phyloP scores from a whole-genome alignment of 2,797 vertebrate genomes.

The Micromesistius poutassou region DNA sequence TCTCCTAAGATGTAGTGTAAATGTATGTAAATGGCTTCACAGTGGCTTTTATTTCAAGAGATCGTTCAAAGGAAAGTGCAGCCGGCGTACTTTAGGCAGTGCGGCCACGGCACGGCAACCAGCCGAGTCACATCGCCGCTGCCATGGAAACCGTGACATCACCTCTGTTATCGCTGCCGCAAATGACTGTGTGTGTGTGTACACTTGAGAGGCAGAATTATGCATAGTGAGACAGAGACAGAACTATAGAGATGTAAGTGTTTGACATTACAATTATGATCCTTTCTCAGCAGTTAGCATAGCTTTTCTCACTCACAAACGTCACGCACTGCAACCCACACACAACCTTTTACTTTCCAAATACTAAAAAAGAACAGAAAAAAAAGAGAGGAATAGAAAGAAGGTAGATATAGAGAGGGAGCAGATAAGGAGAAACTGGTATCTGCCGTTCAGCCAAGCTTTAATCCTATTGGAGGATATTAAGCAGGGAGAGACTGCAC shows the following conservation, averaged over 20 bases:
- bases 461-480: background rate
- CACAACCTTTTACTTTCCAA: background rate
- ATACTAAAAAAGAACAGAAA: too few relatives aligned
- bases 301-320: background rate
- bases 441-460: too few relatives aligned
- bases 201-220: background rate
- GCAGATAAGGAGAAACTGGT: too few relatives aligned
- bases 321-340: background rate
- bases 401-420: too few relatives aligned
- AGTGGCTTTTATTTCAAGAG: background rate
- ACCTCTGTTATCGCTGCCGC: slow-evolving; percentile 37
- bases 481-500: background rate
- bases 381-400: background rate
- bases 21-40: background rate
- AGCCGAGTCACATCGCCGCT: slow-evolving; percentile 34
- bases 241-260: background rate
- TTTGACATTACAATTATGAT: background rate
- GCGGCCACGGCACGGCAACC: too few relatives aligned
- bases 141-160: slow-evolving; percentile 59
- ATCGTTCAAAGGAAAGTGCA: background rate
- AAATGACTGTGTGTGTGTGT: background rate
- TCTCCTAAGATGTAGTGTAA: too few relatives aligned
- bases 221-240: background rate
- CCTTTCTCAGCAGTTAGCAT: background rate
- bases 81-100: background rate